Percentiles rank a stretch among this genome's conserved stretches.
Conservation (phyloP, 2,888 invertebrate genomes). For the Carabus problematicus region DNA sequence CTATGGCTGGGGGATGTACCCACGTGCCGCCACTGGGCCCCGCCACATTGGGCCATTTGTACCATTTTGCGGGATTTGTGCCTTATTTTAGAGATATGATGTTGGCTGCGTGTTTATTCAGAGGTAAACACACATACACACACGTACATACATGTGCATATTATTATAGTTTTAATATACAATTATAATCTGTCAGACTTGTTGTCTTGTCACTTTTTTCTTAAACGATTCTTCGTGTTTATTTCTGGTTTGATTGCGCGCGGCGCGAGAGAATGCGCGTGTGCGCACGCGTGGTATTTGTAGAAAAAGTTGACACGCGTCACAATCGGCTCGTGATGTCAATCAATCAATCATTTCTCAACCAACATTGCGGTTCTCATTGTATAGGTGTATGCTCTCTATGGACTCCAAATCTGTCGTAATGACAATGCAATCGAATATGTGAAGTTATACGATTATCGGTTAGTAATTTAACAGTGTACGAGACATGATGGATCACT, state of each 20-base stretch:
- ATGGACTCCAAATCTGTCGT: no score
- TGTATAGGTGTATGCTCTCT: no score
- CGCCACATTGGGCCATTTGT: slow-evolving; percentile 56
- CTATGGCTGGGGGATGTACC: slow-evolving; percentile 10
- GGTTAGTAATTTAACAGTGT: no score
- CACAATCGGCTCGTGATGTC: not conserved
- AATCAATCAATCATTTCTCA: slow-evolving; percentile 6
- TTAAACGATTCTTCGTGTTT: no score
- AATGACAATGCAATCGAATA: no score
- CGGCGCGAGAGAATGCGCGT: not conserved
- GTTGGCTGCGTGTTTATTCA: slow-evolving; percentile 69
- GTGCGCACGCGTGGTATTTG: not conserved
- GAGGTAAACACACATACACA: slow-evolving; percentile 61
- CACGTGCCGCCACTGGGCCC: slow-evolving; percentile 19
- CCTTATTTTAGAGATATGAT: slow-evolving; percentile 70
- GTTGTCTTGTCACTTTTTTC: no score
- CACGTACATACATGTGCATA: not conserved
- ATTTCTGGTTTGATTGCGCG: not conserved
- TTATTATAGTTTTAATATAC: no score
- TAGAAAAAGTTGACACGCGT: slow-evolving; percentile 8
- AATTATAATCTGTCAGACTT: no score
- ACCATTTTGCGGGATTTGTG: slow-evolving; percentile 62
- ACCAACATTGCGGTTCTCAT: no score
- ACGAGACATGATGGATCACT: no score
- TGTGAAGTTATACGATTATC: no score